A percentile compares a stretch with the other conserved stretches of the same genome.
phyloP scores from a whole-genome alignment of 1,140 invertebrate genomes.

The Babylonia areolata region DNA sequence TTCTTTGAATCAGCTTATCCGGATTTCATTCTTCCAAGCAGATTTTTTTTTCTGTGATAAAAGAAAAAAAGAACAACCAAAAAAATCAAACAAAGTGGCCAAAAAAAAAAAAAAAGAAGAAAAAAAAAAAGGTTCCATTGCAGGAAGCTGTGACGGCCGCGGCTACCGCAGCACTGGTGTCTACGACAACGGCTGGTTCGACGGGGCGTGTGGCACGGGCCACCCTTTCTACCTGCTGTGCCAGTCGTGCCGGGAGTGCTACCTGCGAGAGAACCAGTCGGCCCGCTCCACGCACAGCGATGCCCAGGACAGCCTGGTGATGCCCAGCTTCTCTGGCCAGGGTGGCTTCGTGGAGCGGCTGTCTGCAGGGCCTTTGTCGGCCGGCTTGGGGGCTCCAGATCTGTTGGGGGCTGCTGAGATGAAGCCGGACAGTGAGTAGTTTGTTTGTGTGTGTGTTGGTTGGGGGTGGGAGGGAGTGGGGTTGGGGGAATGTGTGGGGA shows the following conservation, averaged over 20 bases:
- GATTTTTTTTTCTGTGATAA: too few relatives aligned
- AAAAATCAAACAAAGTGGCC: too few relatives aligned
- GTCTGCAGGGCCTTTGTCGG: neutral
- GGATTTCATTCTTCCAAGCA: too few relatives aligned
- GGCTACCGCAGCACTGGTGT: constrained; percentile 69
- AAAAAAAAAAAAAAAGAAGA: neutral
- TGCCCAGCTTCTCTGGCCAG: neutral
- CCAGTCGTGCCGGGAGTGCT: constrained; percentile 77
- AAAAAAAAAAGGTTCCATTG: neutral
- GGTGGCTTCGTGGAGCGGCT: neutral
- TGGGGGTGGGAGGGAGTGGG: too few relatives aligned
- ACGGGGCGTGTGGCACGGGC: constrained; percentile 69
- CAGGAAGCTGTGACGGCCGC: constrained; percentile 66
- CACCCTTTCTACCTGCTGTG: constrained; percentile 77
- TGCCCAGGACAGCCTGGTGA: neutral
- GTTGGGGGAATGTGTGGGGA: too few relatives aligned
- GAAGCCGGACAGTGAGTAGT: constrained; percentile 44
- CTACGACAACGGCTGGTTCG: constrained; percentile 68
- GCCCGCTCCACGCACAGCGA: constrained; percentile 16
- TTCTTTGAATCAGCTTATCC: too few relatives aligned
- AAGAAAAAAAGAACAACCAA: too few relatives aligned
- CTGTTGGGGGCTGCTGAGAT: constrained; percentile 47
- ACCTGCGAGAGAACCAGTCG: constrained; percentile 64
- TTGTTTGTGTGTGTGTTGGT: too few relatives aligned
- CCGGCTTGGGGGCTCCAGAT: constrained; percentile 47